Evolutionary conservation across 1,140 invertebrate species (phyloP), one percentile per base, ranked within the genome.

Genomic region (Drosophila novamexicana): DNA sequence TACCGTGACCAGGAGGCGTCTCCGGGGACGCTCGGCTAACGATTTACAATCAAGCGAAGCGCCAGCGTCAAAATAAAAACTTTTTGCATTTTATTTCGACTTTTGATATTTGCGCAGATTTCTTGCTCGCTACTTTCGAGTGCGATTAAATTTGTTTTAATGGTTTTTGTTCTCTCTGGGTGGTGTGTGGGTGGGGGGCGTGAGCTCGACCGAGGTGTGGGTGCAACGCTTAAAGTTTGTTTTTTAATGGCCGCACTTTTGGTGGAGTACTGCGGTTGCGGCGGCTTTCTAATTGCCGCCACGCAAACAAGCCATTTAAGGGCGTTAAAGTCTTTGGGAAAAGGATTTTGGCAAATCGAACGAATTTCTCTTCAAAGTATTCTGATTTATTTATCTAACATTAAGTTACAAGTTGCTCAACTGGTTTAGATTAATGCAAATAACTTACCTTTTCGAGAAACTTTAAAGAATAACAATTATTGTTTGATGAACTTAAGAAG

Each of bases 71-170:
- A 88, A 86, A 86, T 79, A 79, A 89, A 88, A 88, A 88, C 79
- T 88, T 88, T 29, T 88, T 80, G 84, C 84, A 88, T 88, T 83
- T 88, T 77, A 88, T 88, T 86, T 88, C 84, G 84, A 80, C 76
- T 88, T 88, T 82, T 72, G 86, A 85, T 77, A 75, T 81, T 75
- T 44, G 77, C 59, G 69, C 59, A 85, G 82, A 85, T 78, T 81
- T 83, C 69, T 77, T 77, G 58, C 10, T 61, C 61, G 63, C 74
- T 63, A 79, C 77, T 79, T 78, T 78, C 76, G 66, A 88, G 83
- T 83, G 83, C 83, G 83, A 88, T 88, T 88, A 88, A 88, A 88
- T 88, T 59, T 83, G 84, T 88, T 88, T 88, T 88, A 88, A 88
- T 88, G 83, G 83, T 83, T 88, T 88, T 88, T 82, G 76, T 83